Evolutionary conservation across 2,797 vertebrate genomes (phyloP), one percentile per base, ranked within the genome.

Genomic region (Betta splendens): DNA sequence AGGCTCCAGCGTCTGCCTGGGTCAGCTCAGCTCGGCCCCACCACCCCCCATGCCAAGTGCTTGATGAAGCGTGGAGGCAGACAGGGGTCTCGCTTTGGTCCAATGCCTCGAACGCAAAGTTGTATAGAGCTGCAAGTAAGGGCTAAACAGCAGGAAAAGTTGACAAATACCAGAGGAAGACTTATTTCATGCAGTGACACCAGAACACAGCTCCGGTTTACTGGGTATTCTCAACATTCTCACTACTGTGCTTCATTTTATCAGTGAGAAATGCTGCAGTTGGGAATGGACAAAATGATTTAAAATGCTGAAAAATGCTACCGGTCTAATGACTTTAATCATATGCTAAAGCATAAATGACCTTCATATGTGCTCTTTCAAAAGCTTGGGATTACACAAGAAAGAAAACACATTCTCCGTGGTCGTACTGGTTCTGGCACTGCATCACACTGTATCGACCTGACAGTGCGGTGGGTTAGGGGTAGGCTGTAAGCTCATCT

Each of bases 101-200:
- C n/a, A 5, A 43, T 1, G 7, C 77, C 84, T 77, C 81, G 65
- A 74, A 79, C 67, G 48, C 47, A 60, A 50, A 85, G 63, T 68
- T 78, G 13, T 54, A 37, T 43, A 12, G 39, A 69, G 65, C 16
- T 51, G 15, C 71, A 56, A 48, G 61, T 43, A 45, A 40, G 18
- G 51, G 31, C 40, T 51, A 20, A 68, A 58, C 56, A n/a, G 40
- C 36, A 52, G 55, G 40, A 3, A 64, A 71, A 72, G 29, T 52
- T 51, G n/a, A 39, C 0, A 3, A 60, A 37, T 13, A 31, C 15
- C 31, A 22, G n/a, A 65, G 23, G 16, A 44, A 39, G 18, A 21
- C 25, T 64, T 42, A n/a, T 46, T 22, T 35, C 7, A 64, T 22
- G 8, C 10, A 11, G 18, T 29, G 40, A 39, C 28, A 72, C 38